Percentiles rank a stretch among this genome's conserved stretches.
Evolutionary conservation across 2,888 invertebrate species (phyloP).

Genomic region (Cephus rjabovi): DNA sequence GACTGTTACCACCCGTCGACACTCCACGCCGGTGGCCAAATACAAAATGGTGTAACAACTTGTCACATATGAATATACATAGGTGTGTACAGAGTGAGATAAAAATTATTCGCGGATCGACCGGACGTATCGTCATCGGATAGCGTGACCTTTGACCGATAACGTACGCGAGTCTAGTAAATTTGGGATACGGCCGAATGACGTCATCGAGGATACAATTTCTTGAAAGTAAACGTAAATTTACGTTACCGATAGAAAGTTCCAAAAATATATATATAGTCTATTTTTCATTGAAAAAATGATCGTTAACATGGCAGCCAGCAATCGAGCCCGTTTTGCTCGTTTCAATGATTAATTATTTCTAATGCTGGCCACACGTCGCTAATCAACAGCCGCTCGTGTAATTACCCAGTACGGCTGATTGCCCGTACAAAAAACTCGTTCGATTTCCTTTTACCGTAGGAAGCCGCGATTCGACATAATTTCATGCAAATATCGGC

Average conservation of each 20-base stretch:
- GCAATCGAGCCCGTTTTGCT: conserved; percentile 30
- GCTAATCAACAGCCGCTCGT: conserved; percentile 21
- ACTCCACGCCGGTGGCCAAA: background rate
- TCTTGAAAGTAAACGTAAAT: fast-evolving
- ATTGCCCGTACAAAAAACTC: conserved; percentile 34
- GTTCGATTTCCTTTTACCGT: conserved; percentile 21
- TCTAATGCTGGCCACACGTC: conserved; percentile 34
- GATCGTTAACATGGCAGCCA: conserved; percentile 28
- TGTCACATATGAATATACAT: no score
- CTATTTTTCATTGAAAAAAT: background rate
- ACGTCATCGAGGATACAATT: background rate
- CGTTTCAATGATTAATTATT: conserved; percentile 48
- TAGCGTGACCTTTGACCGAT: background rate
- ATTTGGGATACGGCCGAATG: background rate
- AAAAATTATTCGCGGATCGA: no score
- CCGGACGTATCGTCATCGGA: background rate
- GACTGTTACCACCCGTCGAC: background rate
- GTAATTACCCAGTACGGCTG: conserved; percentile 26
- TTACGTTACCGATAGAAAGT: background rate
- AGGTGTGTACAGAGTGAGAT: no score
- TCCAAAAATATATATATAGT: background rate
- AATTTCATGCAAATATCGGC: background rate
- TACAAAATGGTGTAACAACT: background rate
- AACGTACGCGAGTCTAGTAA: background rate
- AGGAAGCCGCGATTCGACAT: background rate